phyloP scores from a whole-genome alignment of 2,113 vertebrate species.

The Notechis scutatus region DNA sequence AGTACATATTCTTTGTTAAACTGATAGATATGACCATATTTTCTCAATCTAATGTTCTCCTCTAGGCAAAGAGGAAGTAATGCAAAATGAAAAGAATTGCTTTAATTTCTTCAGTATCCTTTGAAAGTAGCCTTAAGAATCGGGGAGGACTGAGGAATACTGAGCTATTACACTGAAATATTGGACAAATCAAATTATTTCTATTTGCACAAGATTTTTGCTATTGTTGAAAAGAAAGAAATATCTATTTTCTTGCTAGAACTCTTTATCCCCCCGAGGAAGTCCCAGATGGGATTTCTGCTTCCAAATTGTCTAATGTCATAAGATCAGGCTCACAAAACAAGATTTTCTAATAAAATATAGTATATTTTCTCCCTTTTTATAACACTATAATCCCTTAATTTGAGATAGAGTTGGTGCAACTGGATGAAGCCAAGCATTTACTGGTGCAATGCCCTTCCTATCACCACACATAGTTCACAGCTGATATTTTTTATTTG shows the following conservation, averaged over 20 bases:
- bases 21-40: constrained; percentile 13
- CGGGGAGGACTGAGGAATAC: not conserved
- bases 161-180: not conserved
- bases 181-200: not conserved
- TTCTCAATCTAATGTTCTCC: not conserved
- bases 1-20: constrained; percentile 19
- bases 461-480: not conserved
- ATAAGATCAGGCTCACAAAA: not conserved
- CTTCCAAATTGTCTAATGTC: not conserved
- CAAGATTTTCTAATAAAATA: not conserved
- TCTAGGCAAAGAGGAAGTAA: constrained; percentile 14
- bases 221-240: not conserved
- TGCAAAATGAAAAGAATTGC: constrained; percentile 36
- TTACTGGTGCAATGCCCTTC: not conserved
- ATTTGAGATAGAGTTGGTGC: not conserved
- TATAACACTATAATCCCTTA: not conserved
- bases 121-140: constrained; percentile 22
- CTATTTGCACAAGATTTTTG: constrained; percentile 17
- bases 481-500: not conserved
- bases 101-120: constrained; percentile 27
- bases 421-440: not conserved
- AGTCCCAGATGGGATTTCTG: not conserved
- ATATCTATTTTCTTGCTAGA: constrained; percentile 14
- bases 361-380: not conserved
- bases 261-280: not conserved